Base-by-base conservation (phyloP, 1,140 invertebrate genomes). In the Druon quercuslanigerum region DNA sequence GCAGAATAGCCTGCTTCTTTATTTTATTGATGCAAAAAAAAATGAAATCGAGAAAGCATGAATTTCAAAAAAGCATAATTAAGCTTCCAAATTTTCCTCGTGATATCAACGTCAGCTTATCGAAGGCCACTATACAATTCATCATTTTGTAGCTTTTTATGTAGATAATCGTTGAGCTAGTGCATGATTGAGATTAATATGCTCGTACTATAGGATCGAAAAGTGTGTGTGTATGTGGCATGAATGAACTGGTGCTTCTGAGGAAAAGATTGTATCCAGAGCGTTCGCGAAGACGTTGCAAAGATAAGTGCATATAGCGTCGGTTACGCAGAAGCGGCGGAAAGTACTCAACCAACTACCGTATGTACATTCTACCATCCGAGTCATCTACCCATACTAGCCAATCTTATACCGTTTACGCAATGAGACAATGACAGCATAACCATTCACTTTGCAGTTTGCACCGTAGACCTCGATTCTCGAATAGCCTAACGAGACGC, bases 391-490 rank as follows among this genome's bases (percentile, higher is more conserved):
- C 52, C 19, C 12, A 25, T 20, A 4, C 9, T 6, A 8, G 25
- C 16, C 16, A 14, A 66, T 40, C 13, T n/a, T 66, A 66, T n/a
- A 33, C 56, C 19, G 56, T 25, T 57, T 57, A 57, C 60, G n/a
- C 60, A 66, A 40, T 66, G 60, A 66, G 14, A 66, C 60, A 66
- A 40, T 66, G 60, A 66, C 60, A 66, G 60, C 40, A n/a, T 40
- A 66, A 66, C 60, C 25, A 33, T 66, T 66, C 14, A 66, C 20
- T 66, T 40, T 40, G 40, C 40, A 46, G 40, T 46, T 66, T 66
- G 60, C 14, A 40, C 3, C n/a, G 13, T 46, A 12, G 13, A 19
- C 14, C 20, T 14, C 14, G 13, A 60, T 60, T 6, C 12, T 12
- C 5, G 6, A 20, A 56, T 11, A 56, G 14, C 5, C n/a, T 66